Percentiles rank a stretch among this genome's conserved stretches.
Conservation (phyloP, 2,888 invertebrate species). For the Calameuta pallipes region DNA sequence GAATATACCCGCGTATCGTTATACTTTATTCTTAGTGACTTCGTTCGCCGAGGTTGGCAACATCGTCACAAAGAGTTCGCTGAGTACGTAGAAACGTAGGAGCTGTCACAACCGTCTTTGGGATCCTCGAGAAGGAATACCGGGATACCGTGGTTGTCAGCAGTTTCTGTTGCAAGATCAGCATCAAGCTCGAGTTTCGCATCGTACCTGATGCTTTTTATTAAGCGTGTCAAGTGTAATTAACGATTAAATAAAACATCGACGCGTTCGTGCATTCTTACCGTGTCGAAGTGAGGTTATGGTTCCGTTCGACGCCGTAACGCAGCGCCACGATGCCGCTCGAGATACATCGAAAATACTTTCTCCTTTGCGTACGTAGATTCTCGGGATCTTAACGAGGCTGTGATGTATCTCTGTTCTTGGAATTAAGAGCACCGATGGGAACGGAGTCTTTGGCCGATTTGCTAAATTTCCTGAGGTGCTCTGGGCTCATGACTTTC, state of each 20-base stretch:
- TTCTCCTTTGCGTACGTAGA: neutral
- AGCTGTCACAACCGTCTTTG: conserved; percentile 13
- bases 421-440: neutral
- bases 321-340: neutral
- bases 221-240: neutral
- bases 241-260: neutral
- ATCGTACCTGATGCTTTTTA: neutral
- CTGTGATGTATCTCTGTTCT: neutral
- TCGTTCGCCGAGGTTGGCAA: neutral
- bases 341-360: neutral
- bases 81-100: conserved; percentile 35
- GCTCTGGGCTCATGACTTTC: neutral
- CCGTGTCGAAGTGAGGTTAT: neutral
- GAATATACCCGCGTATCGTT: neutral
- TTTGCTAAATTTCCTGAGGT: neutral
- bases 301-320: neutral
- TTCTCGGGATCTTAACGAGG: neutral
- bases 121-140: neutral
- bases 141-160: neutral
- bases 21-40: neutral
- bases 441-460: neutral
- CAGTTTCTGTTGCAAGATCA: neutral
- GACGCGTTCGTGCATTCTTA: neutral
- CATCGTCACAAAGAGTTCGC: conserved; percentile 28
- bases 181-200: neutral